Base-by-base conservation (phyloP, 2,797 vertebrate species). In the Anguilla obscura region DNA sequence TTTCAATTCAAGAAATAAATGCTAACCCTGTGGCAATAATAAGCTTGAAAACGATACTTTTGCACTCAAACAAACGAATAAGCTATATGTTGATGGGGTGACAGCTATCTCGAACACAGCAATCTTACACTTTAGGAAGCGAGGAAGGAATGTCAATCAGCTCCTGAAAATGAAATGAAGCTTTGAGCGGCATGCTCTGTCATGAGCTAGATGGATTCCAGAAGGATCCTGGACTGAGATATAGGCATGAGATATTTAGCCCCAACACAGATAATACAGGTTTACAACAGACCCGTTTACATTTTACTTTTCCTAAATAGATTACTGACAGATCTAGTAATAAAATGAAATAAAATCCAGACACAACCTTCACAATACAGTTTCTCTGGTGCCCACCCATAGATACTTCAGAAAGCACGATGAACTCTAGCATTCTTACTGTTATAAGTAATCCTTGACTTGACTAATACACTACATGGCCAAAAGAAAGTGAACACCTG, bases 1-100 rank as follows among this genome's bases (percentile, higher is more conserved):
- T 94, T 95, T 94, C 93, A 94, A 93, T 93, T 93, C 93, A 93
- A 90, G 93, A 92, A 94, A 96, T 95, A 95, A 95, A 96, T 96
- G 96, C 93, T 91, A 95, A 94, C 94, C 93, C 93, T 86, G 89
- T 93, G 93, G 94, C 94, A 95, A 95, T 94, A 94, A 95, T 93
- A 94, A 95, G 93, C 93, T 92, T 91, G 91, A 96, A 94, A 95
- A 95, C 93, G 93, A 92, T 91, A 87, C 40, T 89, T 84, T 89
- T 56, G 45, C 14, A 84, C 85, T 60, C 56, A 90, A 88, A 85
- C 63, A 89, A 76, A 54, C 54, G 85, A 63, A 90, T 88, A 88
- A 89, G 87, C 86, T 86, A 88, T 87, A 85, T 58, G 50, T 69
- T 54, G 58, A 71, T 14, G 54, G 33, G 74, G 33, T 60, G 33